A percentile compares a stretch with the other conserved stretches of the same genome.
These are phyloP conservation scores for Virgularia gustaviana DNA, from an alignment of 92 coral and sea anemone species.

Conservation along the genomic window DNA sequence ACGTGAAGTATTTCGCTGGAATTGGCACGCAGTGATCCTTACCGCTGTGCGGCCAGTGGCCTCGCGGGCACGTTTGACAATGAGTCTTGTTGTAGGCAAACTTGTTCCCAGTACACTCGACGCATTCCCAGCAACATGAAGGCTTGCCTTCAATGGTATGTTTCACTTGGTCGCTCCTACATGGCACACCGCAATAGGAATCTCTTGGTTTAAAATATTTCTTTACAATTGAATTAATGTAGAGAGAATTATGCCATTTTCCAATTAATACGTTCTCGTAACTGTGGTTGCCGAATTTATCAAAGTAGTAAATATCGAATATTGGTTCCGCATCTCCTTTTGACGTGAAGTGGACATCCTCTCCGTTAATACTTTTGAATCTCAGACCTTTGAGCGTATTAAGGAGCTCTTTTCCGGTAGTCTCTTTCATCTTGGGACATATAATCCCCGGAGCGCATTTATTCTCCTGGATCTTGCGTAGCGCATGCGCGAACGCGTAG, in stretches of 20 bases:
- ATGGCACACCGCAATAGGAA: conserved; percentile 69
- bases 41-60: conserved; percentile 62
- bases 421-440: conserved; percentile 66
- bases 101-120: conserved; percentile 65
- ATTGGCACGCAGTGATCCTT: conserved; percentile 61
- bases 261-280: conserved; percentile 66
- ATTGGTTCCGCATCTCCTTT: conserved; percentile 80
- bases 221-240: conserved; percentile 16
- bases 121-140: conserved; percentile 82
- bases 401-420: conserved; percentile 67
- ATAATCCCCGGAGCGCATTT: conserved; percentile 53
- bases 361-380: conserved; percentile 66
- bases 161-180: conserved; percentile 63
- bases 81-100: conserved; percentile 61
- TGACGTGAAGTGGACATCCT: conserved; percentile 58
- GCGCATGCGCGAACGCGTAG: conserved; percentile 85
- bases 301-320: conserved; percentile 68
- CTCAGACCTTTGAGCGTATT: conserved; percentile 53
- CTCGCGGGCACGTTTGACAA: conserved; percentile 73
- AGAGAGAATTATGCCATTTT: conserved; percentile 63
- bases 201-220: conserved; percentile 27
- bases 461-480: conserved; percentile 59
- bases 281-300: conserved; percentile 28
- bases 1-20: conserved; percentile 60
- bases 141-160: conserved; percentile 69